phyloP scores from a whole-genome alignment of 2,113 vertebrate genomes.

The Rhagologus leucostigma region DNA sequence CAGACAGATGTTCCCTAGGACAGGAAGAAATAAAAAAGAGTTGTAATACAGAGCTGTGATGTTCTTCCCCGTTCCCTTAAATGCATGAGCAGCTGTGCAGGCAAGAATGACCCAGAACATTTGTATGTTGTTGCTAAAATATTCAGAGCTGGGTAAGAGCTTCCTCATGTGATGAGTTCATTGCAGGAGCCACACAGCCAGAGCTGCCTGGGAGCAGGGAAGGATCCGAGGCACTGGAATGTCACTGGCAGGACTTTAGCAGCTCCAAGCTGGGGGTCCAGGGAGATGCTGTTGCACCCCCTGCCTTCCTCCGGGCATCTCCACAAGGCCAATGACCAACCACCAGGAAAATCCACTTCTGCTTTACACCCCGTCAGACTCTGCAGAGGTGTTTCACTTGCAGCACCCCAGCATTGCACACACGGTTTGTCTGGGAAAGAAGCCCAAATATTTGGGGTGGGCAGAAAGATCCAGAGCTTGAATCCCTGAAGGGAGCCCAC shows the following conservation, averaged over 20 bases:
- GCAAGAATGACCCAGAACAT: conserved; percentile 15
- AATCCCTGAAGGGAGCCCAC: not conserved
- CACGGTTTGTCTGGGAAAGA: rapidly evolving
- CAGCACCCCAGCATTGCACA: not conserved
- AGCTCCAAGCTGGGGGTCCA: not conserved
- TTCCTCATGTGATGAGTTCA: not conserved
- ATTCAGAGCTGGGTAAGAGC: conserved; percentile 16
- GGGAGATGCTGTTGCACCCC: not conserved
- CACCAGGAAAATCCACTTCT: not conserved
- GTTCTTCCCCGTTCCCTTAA: not conserved
- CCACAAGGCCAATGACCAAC: not conserved
- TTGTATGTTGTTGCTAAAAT: not conserved
- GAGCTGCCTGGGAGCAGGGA: not conserved
- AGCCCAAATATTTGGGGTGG: not conserved
- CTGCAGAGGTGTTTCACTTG: not conserved
- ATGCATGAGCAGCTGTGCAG: not conserved
- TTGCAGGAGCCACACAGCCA: not conserved
- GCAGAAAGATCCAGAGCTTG: not conserved
- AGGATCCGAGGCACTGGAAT: not conserved
- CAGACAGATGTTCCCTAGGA: conserved; percentile 91
- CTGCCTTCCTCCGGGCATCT: not conserved
- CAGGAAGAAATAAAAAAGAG: not conserved
- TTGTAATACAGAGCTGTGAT: not conserved
- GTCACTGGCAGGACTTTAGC: not conserved
- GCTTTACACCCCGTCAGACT: not conserved